phyloP scores from a whole-genome alignment of 2,797 vertebrate genomes.

The Tokudaia tokunoshimensis region DNA sequence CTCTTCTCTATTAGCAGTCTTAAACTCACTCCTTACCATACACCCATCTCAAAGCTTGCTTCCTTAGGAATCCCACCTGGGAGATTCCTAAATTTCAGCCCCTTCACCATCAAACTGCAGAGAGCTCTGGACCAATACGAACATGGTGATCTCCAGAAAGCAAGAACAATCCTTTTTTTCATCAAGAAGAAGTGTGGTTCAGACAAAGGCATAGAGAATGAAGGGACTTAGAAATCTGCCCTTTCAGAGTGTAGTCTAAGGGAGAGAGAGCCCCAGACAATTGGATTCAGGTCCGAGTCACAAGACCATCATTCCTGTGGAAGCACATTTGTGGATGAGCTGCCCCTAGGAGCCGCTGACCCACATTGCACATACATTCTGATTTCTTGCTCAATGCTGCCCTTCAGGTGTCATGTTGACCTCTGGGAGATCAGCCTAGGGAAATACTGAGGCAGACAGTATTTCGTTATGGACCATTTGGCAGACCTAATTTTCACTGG shows the following conservation, averaged over 20 bases:
- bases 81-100: background rate
- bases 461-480: background rate
- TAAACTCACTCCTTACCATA: too few relatives aligned
- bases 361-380: background rate
- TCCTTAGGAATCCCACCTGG: background rate
- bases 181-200: background rate
- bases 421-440: background rate
- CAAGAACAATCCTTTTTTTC: background rate
- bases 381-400: background rate
- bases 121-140: background rate
- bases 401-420: background rate
- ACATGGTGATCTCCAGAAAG: background rate
- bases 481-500: slow-evolving; percentile 2
- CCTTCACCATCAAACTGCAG: background rate
- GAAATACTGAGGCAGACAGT: background rate
- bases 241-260: background rate
- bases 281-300: background rate
- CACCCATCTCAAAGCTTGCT: background rate
- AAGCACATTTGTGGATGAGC: background rate
- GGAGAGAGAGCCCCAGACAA: background rate
- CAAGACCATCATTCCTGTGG: rapidly evolving
- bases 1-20: background rate
- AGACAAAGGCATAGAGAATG: background rate
- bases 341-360: background rate
- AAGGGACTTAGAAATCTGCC: background rate